Conservation (phyloP, 2,888 invertebrate species). For the Eurois occulta region DNA sequence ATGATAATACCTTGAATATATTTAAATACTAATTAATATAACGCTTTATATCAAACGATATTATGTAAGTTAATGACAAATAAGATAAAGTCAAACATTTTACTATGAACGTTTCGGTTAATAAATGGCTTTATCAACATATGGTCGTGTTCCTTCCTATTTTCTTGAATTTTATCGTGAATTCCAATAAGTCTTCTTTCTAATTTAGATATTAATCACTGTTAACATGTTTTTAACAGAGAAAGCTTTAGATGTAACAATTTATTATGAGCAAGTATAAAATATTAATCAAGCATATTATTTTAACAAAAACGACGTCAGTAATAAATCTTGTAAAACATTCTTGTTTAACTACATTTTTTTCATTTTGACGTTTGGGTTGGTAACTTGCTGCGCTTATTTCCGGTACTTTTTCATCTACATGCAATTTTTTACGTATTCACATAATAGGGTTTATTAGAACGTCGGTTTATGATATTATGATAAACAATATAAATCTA, state of each 20-base stretch:
- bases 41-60: conserved; percentile 8
- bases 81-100: conserved; percentile 14
- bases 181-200: conserved; percentile 15
- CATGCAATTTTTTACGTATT: neutral
- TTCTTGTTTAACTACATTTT: neutral
- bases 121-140: conserved; percentile 29
- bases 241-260: conserved; percentile 14
- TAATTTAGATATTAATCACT: conserved; percentile 22
- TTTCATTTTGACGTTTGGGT: conserved; percentile 8
- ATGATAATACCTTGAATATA: conserved; percentile 36
- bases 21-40: conserved; percentile 42
- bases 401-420: conserved; percentile 1
- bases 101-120: neutral
- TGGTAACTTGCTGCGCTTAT: neutral
- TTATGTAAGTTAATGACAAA: conserved; percentile 44
- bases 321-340: conserved; percentile 5
- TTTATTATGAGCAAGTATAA: conserved; percentile 7
- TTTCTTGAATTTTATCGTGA: neutral
- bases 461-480: neutral
- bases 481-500: neutral
- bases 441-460: neutral
- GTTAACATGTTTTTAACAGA: neutral
- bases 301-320: neutral
- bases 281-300: conserved; percentile 13
- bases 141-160: neutral